Base-by-base conservation (phyloP, 1,140 invertebrate species). In the Diorhabda elongata region DNA sequence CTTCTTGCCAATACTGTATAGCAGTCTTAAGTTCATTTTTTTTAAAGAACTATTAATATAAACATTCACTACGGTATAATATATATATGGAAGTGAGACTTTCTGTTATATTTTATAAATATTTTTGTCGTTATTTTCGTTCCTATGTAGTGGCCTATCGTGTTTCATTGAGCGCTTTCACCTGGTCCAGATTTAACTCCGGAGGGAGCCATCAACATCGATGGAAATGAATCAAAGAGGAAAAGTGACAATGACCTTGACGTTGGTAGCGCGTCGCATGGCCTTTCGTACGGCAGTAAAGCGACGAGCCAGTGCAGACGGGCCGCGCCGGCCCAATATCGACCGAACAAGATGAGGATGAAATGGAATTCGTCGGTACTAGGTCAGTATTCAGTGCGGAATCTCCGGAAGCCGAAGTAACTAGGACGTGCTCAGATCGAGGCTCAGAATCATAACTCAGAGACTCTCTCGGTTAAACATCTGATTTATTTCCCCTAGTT, bases 341-440 rank as follows among this genome's bases (percentile, higher is more conserved):
- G 58, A 52, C 47, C 47, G 47, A 3, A 26, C 2, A n/a, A 52
- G 47, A 52, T 52, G 47, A 62, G 61, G 62, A 63, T 64, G 64
- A 66, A 9, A 41, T 56, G 43, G 66, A 67, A 69, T 72, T 68
- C 69, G 45, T 59, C 69, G 64, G 72, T 72, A 77, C 73, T 78
- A 76, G 77, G 77, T 78, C 77, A 78, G 77, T 78, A 75, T 72
- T 76, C 74, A 71, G 63, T 65, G 64, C 70, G 68, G 73, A 70
- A 52, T 52, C 69, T 68, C 71, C 63, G 71, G 60, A 43, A 64
- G 75, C 64, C 63, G 67, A 60, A 44, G 65, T 64, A 26, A 47
- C 62, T 61, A 64, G 59, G n/a, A 42, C 66, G 42, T 42, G 41
- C 59, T 59, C 42, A 26, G 8, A 43, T 44, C n/a, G 47, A 42